Conservation (phyloP, 2,888 invertebrate genomes). For the Hymenopus coronatus region DNA sequence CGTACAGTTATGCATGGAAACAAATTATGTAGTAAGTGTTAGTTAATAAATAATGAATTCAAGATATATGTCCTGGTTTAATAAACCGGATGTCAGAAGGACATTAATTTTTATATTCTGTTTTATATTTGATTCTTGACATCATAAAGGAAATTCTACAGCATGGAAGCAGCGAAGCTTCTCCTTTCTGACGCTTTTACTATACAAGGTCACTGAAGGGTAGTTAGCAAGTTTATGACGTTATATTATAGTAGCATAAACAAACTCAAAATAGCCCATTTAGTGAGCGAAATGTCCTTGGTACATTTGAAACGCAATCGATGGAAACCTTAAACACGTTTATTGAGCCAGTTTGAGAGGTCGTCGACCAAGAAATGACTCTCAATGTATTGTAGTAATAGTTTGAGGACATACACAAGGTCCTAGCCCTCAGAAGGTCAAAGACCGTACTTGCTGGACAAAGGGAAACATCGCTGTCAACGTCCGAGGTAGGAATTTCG, state of each 20-base stretch:
- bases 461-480: background rate
- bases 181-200: background rate
- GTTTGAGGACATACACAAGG: background rate
- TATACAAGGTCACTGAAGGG: background rate
- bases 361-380: background rate
- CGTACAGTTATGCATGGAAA: no score
- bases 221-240: background rate
- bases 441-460: background rate
- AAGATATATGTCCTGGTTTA: no score
- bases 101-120: no score
- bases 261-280: background rate
- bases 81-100: no score
- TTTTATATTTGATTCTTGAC: no score
- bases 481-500: background rate
- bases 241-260: background rate
- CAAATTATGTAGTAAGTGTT: no score
- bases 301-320: background rate
- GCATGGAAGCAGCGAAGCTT: no score
- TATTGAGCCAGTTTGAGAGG: background rate
- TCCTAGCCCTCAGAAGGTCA: background rate
- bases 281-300: background rate
- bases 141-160: no score
- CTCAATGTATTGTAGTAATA: background rate
- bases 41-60: no score
- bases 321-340: background rate